Conservation (phyloP, 2,113 vertebrate species). For the Scomber scombrus region DNA sequence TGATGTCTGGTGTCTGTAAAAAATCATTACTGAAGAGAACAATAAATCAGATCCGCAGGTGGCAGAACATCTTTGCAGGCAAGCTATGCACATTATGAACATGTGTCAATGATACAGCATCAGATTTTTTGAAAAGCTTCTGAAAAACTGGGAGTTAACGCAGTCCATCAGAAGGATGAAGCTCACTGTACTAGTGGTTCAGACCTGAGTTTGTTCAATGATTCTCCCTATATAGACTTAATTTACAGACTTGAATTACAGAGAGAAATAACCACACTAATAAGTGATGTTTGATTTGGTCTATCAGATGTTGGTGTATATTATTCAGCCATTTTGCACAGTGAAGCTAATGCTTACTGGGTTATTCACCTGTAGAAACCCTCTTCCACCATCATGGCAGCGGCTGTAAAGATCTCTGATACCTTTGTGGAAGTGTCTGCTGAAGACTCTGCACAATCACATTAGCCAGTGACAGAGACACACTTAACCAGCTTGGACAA, state of each 20-base stretch:
- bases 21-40: background rate
- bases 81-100: background rate
- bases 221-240: no score
- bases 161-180: slow-evolving; percentile 3
- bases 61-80: slow-evolving; percentile 5
- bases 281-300: background rate
- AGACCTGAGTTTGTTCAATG: no score
- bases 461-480: slow-evolving; percentile 5
- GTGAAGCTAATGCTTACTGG: background rate
- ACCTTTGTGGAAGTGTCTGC: background rate
- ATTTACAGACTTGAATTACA: background rate
- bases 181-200: no score
- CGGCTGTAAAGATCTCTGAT: background rate
- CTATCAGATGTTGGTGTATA: background rate
- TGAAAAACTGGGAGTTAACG: slow-evolving; percentile 3
- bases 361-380: no score
- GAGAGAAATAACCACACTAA: background rate
- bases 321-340: no score
- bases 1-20: background rate
- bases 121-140: slow-evolving; percentile 17
- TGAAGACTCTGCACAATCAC: background rate
- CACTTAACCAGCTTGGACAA: slow-evolving; percentile 5
- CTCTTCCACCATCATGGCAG: no score
- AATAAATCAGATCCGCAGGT: slow-evolving; percentile 3
- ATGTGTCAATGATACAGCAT: background rate